Conservation (phyloP, 2,797 vertebrate species). For the Malurus leucopterus region DNA sequence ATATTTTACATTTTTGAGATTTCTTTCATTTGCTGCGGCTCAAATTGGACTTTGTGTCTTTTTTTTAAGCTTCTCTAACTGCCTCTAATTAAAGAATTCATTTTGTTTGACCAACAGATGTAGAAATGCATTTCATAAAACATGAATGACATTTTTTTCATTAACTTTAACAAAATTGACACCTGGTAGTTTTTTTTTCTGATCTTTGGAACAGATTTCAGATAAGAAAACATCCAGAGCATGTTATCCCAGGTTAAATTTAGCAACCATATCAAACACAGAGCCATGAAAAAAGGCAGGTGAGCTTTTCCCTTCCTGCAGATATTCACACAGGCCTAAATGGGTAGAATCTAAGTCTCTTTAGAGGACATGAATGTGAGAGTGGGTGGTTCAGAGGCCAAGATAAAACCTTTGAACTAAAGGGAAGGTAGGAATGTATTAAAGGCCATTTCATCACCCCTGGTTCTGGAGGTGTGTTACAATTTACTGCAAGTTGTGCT, state of each 20-base stretch:
- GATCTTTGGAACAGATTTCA: background rate
- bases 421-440: background rate
- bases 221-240: background rate
- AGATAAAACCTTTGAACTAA: background rate
- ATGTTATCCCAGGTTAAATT: background rate
- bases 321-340: background rate
- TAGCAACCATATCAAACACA: background rate
- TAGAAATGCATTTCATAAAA: background rate
- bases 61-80: background rate
- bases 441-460: background rate
- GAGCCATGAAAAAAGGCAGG: background rate
- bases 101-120: background rate
- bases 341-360: background rate
- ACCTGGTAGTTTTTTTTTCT: background rate
- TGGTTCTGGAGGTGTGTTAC: background rate
- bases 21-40: background rate
- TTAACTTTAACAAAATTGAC: background rate
- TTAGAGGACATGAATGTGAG: background rate
- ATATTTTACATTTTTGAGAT: background rate
- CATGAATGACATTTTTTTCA: background rate
- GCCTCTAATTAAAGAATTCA: background rate
- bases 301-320: background rate
- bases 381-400: background rate
- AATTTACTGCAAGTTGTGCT: background rate
- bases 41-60: background rate